phyloP scores from a whole-genome alignment of 1,140 invertebrate genomes.

The Drosophila kikkawai region DNA sequence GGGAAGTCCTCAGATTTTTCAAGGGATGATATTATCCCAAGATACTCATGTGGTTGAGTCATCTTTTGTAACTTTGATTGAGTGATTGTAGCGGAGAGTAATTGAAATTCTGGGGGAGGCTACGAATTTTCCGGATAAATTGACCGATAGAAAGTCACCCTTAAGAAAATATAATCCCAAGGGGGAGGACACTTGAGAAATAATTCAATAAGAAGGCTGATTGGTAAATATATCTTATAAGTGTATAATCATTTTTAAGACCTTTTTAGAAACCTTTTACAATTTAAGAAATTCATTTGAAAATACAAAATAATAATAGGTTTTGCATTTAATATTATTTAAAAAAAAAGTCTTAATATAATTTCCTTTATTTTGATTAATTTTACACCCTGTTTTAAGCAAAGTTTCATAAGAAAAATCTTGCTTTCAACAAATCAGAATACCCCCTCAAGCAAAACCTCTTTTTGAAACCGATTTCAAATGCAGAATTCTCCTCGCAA shows the following conservation, averaged over 20 bases:
- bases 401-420: background rate
- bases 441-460: no score
- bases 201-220: conserved; percentile 12
- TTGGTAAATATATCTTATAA: background rate
- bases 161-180: background rate
- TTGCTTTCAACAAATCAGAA: background rate
- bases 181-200: conserved; percentile 4
- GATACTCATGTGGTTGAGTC: conserved; percentile 17
- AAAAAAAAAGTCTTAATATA: background rate
- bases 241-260: background rate
- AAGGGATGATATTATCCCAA: conserved; percentile 51
- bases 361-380: background rate
- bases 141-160: conserved; percentile 47
- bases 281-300: background rate
- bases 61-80: conserved; percentile 26
- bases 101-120: conserved; percentile 25
- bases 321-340: background rate
- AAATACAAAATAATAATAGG: background rate
- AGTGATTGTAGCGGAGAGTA: conserved; percentile 40
- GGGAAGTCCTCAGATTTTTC: conserved; percentile 27
- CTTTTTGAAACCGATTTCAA: background rate
- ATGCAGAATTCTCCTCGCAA: background rate
- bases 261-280: background rate
- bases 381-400: background rate
- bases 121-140: conserved; percentile 29